A percentile compares a stretch with the other conserved stretches of the same genome.
Conservation (phyloP, 2,797 vertebrate species). For the Gallirallus australis region DNA sequence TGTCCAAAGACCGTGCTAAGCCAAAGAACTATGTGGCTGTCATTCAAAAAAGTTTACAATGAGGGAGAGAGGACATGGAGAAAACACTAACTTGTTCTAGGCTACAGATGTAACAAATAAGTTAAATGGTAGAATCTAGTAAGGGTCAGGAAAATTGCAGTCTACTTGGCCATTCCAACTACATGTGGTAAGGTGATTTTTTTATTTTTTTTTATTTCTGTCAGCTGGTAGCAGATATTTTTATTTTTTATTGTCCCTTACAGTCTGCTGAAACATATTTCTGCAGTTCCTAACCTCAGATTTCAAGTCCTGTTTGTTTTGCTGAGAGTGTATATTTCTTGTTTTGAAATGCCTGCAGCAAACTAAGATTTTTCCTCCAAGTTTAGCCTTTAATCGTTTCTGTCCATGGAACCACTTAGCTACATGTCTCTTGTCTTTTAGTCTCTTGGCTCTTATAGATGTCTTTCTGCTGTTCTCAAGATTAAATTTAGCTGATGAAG, state of each 20-base stretch:
- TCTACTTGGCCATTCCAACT: constrained; percentile 22
- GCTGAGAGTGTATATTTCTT: neutral
- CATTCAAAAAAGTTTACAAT: neutral
- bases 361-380: neutral
- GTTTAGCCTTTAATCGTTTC: neutral
- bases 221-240: constrained; percentile 28
- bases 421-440: neutral
- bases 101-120: neutral
- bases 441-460: neutral
- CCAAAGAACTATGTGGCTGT: neutral
- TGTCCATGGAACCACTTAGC: neutral
- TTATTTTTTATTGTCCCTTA: constrained; percentile 10
- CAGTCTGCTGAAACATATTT: constrained; percentile 6
- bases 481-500: neutral
- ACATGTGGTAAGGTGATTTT: neutral
- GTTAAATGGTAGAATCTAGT: constrained; percentile 7
- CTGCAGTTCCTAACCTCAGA: neutral
- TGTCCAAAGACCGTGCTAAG: neutral
- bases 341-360: neutral
- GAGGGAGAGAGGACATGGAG: neutral
- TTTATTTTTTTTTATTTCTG: neutral
- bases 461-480: neutral
- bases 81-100: neutral
- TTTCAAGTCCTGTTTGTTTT: neutral
- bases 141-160: constrained; percentile 22